Conservation (phyloP, 2,888 invertebrate species). For the Ferrisia virgata region DNA sequence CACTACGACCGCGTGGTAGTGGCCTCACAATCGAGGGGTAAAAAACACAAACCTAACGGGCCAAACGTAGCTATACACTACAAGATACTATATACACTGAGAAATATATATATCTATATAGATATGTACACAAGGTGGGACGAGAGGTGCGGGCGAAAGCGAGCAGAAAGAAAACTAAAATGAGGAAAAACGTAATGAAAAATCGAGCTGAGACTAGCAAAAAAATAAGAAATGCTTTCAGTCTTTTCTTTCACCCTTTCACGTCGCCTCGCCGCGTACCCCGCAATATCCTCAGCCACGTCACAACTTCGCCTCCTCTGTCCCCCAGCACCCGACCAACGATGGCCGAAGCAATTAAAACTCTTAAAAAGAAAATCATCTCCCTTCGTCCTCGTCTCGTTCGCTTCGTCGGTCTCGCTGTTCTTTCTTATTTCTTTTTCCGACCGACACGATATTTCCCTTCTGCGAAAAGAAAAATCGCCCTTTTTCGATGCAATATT, state of each 20-base stretch:
- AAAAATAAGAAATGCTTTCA: conserved; percentile 48
- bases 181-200: conserved; percentile 42
- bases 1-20: neutral
- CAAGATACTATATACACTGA: no score
- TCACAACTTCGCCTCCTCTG: neutral
- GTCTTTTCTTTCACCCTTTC: conserved; percentile 40
- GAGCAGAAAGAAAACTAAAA: conserved; percentile 25
- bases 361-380: conserved; percentile 52
- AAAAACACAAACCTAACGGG: conserved; percentile 5
- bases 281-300: neutral
- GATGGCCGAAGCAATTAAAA: conserved; percentile 52
- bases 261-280: conserved; percentile 8
- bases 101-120: no score
- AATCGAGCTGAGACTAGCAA: conserved; percentile 44
- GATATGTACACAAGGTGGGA: neutral
- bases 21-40: neutral
- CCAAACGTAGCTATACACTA: neutral
- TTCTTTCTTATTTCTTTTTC: conserved; percentile 40
- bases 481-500: conserved; percentile 45
- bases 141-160: neutral
- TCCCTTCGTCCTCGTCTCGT: conserved; percentile 48
- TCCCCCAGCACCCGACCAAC: conserved; percentile 48
- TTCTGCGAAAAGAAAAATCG: conserved; percentile 39
- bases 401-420: neutral
- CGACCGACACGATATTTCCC: conserved; percentile 43